A percentile compares a stretch with the other conserved stretches of the same genome.
phyloP scores from a whole-genome alignment of 1,140 invertebrate species.

The Goniozus legneri region DNA sequence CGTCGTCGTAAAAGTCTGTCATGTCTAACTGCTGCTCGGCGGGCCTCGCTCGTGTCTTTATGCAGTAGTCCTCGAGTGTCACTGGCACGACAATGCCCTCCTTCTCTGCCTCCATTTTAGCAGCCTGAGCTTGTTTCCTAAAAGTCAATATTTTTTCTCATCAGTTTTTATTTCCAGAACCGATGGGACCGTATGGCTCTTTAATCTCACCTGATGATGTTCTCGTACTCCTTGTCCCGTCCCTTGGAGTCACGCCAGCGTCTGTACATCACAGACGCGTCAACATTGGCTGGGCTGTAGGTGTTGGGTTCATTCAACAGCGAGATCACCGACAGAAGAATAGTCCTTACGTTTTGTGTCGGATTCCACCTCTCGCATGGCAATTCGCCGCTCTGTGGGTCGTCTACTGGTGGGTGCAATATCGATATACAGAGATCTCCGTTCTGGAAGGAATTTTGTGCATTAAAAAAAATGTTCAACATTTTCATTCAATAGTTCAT shows the following conservation, averaged over 20 bases:
- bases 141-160: constrained; percentile 40
- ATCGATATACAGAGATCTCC: constrained; percentile 99
- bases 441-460: constrained; percentile 67
- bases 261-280: constrained; percentile 99
- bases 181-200: no score
- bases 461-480: not conserved
- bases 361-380: constrained; percentile 99
- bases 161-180: no score
- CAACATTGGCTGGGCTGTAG: constrained; percentile 98
- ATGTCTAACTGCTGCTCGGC: constrained; percentile 77
- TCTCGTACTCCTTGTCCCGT: constrained; percentile 98
- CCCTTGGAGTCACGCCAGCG: constrained; percentile 98
- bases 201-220: constrained; percentile 95
- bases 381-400: constrained; percentile 97
- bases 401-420: constrained; percentile 97
- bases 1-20: constrained; percentile 92
- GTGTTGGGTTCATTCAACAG: constrained; percentile 99
- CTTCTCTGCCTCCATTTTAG: constrained; percentile 89
- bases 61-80: constrained; percentile 97
- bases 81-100: constrained; percentile 96
- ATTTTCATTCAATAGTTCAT: no score
- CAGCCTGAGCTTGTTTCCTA: constrained; percentile 95
- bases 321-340: constrained; percentile 96
- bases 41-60: constrained; percentile 82
- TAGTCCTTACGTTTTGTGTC: constrained; percentile 97